Base-by-base conservation (phyloP, 2,888 invertebrate species). In the Latrodectus elegans region DNA sequence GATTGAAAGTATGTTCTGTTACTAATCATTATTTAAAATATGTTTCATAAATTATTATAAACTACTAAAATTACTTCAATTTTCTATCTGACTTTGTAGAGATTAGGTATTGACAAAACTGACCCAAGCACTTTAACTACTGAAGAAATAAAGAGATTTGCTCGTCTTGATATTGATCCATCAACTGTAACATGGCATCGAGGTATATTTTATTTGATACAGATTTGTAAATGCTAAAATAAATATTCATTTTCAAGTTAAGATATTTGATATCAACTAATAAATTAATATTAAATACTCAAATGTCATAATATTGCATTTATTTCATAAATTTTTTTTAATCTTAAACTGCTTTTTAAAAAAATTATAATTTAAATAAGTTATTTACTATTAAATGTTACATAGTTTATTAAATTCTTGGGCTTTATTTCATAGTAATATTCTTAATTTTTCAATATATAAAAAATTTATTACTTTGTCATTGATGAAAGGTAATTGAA, bases 181-280 rank as follows among this genome's bases (percentile, higher is more conserved):
- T 93, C 94, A 0, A 96, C 97, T 53, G 95, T 99, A 89, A 96
- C 97, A 91, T 99, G 98, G 98, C 96, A 96, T 88, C 95, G 99
- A 94, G 96, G 96, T 96, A 91, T 70, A 1, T 17, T 49, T 49
- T 51, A 72, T 38, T 38, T 68, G n/a, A 12, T 38, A 38, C 38
- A 6, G 38, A 38, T 38, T 38, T 38, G 38, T 6, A 38, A 38
- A 3, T n/a, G 3, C 4, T 12, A 12, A 60, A 60, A n/a, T 60
- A 60, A 12, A 1, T 4, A 60, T 15, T 38, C 38, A 38, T n/a
- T 4, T n/a, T 60, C 60, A 17, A n/a, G n/a, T 4, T n/a, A 67
- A 22, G 0, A 38, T 38, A 38, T 38, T 38, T 38, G 4, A 38
- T 38, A 38, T 22, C 22, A 22, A 22, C 22, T 22, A 22, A 22